These are phyloP conservation scores for Pollicipes pollicipes DNA, from an alignment of 1,140 invertebrate genomes.

Conservation along the genomic window DNA sequence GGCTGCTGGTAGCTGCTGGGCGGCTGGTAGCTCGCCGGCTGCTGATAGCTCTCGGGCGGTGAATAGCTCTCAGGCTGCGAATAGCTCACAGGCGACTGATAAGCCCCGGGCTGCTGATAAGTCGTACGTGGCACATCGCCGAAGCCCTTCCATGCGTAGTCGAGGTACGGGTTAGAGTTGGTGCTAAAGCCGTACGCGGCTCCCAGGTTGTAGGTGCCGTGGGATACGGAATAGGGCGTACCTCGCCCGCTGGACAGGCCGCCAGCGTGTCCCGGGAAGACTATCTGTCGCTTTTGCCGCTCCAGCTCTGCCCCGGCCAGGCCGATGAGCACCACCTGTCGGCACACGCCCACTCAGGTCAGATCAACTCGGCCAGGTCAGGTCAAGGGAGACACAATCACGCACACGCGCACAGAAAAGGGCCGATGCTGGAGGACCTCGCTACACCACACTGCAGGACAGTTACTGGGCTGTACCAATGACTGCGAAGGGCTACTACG, in stretches of 20 bases:
- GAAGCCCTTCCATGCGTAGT: neutral
- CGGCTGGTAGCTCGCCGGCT: neutral
- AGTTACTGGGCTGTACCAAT: no score
- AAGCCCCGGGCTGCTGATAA: neutral
- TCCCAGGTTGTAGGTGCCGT: neutral
- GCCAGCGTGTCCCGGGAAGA: neutral
- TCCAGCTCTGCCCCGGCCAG: neutral
- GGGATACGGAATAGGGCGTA: neutral
- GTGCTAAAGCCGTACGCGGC: neutral
- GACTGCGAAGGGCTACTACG: no score
- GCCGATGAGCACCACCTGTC: neutral
- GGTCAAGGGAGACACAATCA: no score
- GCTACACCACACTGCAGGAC: no score
- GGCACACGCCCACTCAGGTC: no score
- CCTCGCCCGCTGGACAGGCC: neutral
- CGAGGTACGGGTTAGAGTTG: neutral
- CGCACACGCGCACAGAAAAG: no score
- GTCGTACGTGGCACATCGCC: no score
- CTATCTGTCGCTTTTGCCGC: neutral
- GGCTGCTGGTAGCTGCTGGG: neutral
- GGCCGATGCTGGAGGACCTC: no score
- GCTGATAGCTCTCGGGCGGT: neutral
- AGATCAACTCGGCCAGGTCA: no score
- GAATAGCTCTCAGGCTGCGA: neutral
- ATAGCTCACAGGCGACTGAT: neutral